Evolutionary conservation across 2,888 invertebrate species (phyloP), one percentile per base, ranked within the genome.

Genomic region (Luffia ferchaultella): DNA sequence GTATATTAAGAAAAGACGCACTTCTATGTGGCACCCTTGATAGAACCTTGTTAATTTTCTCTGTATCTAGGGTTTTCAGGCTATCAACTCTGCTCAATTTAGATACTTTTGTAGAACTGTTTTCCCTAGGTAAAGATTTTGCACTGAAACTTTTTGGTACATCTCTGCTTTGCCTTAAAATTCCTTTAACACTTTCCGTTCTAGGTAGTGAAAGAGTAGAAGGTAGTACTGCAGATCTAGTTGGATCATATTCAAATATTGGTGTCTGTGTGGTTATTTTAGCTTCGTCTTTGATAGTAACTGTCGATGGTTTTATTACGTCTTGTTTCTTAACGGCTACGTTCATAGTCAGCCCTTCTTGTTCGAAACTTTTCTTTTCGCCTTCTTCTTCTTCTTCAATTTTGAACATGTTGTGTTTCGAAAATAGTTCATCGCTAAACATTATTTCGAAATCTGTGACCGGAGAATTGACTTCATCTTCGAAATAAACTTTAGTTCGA

Each of bases 361-460:
- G 79, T 2, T 75, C 76, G 15, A 78, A 76, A 46, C 69, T 67
- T 42, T 75, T 76, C 42, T 64, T 65, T 42, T 61, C 64, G n/a
- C 78, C 74, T 50, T 67, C 70, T 57, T 79, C 80, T 53, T 80
- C 83, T 61, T 85, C 85, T 62, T 78, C 78, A 18, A 85, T 85
- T 57, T 84, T 83, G 53, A 80, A 83, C 70, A 85, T 84, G 42
- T 76, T 74, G 50, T 77, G 66, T 42, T 67, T 70, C 1, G 71
- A 64, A n/a, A n/a, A n/a, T 1, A 73, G 53, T 62, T 85, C 85
- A 54, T 85, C 85, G 66, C 84, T 83, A 62, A 85, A 85, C 85
- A 85, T 85, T 1, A 85, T 85, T 65, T 85, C 85, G 49, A 85
- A 84, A 62, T 85, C 85, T 1, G 85, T 82, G 1, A 85, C 76